These are phyloP conservation scores for Sinhomidia bicolor DNA, from an alignment of 2,888 invertebrate species.

Conservation along the genomic window DNA sequence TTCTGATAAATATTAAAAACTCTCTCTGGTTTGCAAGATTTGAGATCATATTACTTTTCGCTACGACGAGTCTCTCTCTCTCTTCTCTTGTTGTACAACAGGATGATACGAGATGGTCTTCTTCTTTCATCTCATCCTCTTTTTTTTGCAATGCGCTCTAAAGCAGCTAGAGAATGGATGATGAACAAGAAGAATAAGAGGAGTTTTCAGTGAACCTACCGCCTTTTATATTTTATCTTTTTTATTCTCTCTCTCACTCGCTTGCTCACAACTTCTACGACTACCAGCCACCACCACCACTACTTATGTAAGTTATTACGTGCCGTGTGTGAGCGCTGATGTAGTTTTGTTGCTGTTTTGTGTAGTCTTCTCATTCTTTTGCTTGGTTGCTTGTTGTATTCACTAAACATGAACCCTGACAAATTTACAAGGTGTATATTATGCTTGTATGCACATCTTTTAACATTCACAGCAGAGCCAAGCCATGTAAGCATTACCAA, in stretches of 20 bases:
- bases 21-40: slow-evolving; percentile 68
- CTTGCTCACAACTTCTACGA: too few species aligned
- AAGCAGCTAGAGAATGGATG: too few species aligned
- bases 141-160: background rate
- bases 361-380: slow-evolving; percentile 24
- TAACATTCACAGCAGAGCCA: slow-evolving; percentile 66
- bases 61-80: slow-evolving; percentile 19
- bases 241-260: too few species aligned
- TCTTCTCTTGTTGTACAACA: slow-evolving; percentile 42
- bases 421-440: slow-evolving; percentile 75
- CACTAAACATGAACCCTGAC: slow-evolving; percentile 73
- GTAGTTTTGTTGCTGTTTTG: slow-evolving; percentile 38
- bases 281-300: too few species aligned
- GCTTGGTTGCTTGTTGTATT: slow-evolving; percentile 56
- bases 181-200: slow-evolving; percentile 5
- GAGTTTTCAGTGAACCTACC: slow-evolving; percentile 59
- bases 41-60: slow-evolving; percentile 65
- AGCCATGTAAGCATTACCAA: slow-evolving; percentile 30
- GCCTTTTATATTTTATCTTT: slow-evolving; percentile 57
- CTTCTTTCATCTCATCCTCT: slow-evolving; percentile 15
- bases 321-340: slow-evolving; percentile 69
- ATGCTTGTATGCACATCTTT: slow-evolving; percentile 74
- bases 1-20: slow-evolving; percentile 67
- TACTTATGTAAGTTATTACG: slow-evolving; percentile 69
- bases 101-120: slow-evolving; percentile 53